phyloP scores from a whole-genome alignment of 2,888 invertebrate genomes.

The Pristionchus fissidentatus region DNA sequence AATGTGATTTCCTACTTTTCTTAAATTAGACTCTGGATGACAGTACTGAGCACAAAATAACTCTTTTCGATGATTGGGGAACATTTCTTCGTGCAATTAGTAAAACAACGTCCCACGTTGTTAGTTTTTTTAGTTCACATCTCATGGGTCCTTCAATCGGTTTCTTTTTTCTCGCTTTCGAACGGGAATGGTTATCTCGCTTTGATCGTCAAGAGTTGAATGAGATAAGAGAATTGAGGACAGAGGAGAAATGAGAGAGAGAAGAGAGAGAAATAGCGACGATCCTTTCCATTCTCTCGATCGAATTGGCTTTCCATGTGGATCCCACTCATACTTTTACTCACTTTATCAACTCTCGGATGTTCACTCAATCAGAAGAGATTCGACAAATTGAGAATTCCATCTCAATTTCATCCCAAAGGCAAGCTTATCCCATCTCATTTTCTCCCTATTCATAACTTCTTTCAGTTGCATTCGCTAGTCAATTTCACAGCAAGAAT shows the following conservation, averaged over 20 bases:
- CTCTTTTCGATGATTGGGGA: too few relatives aligned
- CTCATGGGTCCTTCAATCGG: too few relatives aligned
- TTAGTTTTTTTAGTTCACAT: too few relatives aligned
- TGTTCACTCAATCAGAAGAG: constrained; percentile 17
- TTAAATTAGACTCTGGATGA: too few relatives aligned
- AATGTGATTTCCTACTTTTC: too few relatives aligned
- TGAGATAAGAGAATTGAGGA: constrained; percentile 32
- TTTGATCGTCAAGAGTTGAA: constrained; percentile 12
- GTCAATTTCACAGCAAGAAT: constrained; percentile 3
- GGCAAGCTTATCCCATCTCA: background rate
- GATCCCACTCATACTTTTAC: background rate
- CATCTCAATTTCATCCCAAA: constrained; percentile 15
- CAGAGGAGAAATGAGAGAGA: constrained; percentile 6
- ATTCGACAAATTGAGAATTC: constrained; percentile 24
- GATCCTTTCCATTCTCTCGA: background rate
- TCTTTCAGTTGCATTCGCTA: constrained; percentile 17
- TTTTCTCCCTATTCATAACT: background rate
- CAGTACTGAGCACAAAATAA: too few relatives aligned
- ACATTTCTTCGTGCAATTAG: too few relatives aligned
- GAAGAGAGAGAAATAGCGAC: constrained; percentile 1
- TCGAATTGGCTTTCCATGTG: background rate
- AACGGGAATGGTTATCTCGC: constrained; percentile 23
- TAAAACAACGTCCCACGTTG: too few relatives aligned
- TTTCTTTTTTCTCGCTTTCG: background rate
- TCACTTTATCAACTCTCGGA: background rate